Conservation (phyloP, 2,888 invertebrate genomes). For the Idaea straminata region DNA sequence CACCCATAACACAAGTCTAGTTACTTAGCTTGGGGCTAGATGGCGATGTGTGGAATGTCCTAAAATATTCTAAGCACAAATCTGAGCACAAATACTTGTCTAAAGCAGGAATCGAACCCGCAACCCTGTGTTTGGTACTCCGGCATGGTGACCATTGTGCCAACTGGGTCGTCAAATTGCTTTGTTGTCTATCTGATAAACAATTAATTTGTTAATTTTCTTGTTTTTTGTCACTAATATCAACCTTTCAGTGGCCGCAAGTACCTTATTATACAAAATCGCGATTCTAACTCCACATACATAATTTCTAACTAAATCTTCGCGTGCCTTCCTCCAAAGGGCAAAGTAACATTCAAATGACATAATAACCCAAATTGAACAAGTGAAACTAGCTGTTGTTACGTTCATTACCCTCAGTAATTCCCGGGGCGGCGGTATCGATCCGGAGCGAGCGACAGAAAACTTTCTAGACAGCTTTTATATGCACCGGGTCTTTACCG, state of each 20-base stretch:
- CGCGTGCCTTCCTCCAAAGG: conserved; percentile 13
- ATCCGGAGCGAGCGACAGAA: conserved; percentile 75
- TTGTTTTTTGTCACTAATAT: too few relatives aligned
- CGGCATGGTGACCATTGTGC: too few relatives aligned
- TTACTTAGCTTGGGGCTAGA: too few relatives aligned
- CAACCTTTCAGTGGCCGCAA: not conserved
- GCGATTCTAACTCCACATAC: not conserved
- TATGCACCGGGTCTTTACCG: conserved; percentile 77
- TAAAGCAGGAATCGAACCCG: too few relatives aligned
- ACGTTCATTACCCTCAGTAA: conserved; percentile 65
- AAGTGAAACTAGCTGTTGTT: conserved; percentile 63
- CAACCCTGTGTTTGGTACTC: too few relatives aligned
- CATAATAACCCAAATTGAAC: conserved; percentile 75
- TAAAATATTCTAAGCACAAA: too few relatives aligned
- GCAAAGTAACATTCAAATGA: conserved; percentile 45
- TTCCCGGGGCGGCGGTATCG: conserved; percentile 68
- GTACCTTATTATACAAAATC: not conserved
- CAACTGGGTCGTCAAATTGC: too few relatives aligned
- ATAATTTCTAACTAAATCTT: conserved; percentile 8
- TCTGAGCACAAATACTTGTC: too few relatives aligned
- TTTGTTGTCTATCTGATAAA: too few relatives aligned
- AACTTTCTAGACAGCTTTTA: conserved; percentile 82
- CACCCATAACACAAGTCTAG: too few relatives aligned
- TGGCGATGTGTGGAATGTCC: too few relatives aligned
- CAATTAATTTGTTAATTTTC: too few relatives aligned